phyloP scores from a whole-genome alignment of 35 echinoderm and acorn worm genomes.

The Ophiothrix spiculata region DNA sequence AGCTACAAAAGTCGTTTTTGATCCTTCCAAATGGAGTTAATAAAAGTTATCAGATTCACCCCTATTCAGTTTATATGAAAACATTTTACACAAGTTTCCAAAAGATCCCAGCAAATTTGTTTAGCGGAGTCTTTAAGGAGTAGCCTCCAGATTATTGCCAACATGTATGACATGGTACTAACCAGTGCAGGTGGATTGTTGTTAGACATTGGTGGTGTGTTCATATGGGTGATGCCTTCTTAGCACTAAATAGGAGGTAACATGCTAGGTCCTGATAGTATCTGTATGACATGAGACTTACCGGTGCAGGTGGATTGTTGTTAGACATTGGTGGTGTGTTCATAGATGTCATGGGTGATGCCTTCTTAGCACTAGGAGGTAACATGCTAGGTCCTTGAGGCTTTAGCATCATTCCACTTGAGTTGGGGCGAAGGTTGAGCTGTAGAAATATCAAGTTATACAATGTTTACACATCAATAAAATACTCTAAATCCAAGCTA shows the following conservation, averaged over 20 bases:
- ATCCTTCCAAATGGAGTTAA: too few relatives aligned
- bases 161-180: too few relatives aligned
- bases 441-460: constrained; percentile 34
- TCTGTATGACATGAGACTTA: too few relatives aligned
- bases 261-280: constrained; percentile 72
- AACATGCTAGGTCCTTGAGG: constrained; percentile 83
- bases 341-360: background rate
- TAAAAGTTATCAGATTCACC: too few relatives aligned
- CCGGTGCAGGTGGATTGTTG: constrained; percentile 12
- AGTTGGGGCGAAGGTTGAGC: constrained; percentile 85
- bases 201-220: constrained; percentile 18
- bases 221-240: constrained; percentile 1
- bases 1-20: too few relatives aligned
- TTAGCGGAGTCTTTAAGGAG: too few relatives aligned
- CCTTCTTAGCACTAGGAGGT: constrained; percentile 72
- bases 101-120: too few relatives aligned
- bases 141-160: constrained; percentile 5
- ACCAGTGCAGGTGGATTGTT: constrained; percentile 4
- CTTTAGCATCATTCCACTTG: constrained; percentile 67
- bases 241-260: constrained; percentile 63
- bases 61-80: too few relatives aligned
- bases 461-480: too few relatives aligned
- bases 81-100: too few relatives aligned
- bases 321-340: constrained; percentile 8
- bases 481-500: too few relatives aligned